Conservation (phyloP, 2,888 invertebrate species). For the Atethmia centrago region DNA sequence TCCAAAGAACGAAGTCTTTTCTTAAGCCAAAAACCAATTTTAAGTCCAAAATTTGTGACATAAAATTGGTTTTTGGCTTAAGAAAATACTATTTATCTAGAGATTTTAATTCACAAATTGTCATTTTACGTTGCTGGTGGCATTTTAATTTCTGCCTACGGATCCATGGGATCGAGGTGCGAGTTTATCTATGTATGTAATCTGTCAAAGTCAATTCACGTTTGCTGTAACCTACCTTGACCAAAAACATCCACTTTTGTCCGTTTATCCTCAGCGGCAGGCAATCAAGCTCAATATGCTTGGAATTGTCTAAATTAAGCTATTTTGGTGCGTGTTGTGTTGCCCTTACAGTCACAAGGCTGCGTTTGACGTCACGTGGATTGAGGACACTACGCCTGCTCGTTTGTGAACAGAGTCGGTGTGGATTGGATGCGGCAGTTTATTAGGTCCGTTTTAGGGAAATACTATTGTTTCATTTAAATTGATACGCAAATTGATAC, state of each 20-base stretch:
- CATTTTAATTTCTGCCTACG: not conserved
- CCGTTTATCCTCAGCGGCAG: constrained; percentile 13
- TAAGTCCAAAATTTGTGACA: not conserved
- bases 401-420: constrained; percentile 25
- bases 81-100: no score
- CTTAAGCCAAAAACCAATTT: no score
- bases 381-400: constrained; percentile 60
- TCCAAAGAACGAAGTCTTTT: not conserved
- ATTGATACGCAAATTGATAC: no score
- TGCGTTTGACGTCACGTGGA: constrained; percentile 75
- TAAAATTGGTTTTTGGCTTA: no score
- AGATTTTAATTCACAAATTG: no score
- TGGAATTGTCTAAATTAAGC: constrained; percentile 79
- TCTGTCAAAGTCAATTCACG: not conserved
- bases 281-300: constrained; percentile 71
- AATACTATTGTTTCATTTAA: no score
- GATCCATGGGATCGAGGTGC: not conserved
- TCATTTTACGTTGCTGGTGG: not conserved
- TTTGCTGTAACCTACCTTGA: not conserved
- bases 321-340: constrained; percentile 76
- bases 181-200: not conserved
- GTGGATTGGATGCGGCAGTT: constrained; percentile 66
- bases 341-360: constrained; percentile 74
- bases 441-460: constrained; percentile 10
- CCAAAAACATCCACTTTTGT: constrained; percentile 14